Evolutionary conservation across 2,113 vertebrate species (phyloP).

Genomic region (Indicator indicator): DNA sequence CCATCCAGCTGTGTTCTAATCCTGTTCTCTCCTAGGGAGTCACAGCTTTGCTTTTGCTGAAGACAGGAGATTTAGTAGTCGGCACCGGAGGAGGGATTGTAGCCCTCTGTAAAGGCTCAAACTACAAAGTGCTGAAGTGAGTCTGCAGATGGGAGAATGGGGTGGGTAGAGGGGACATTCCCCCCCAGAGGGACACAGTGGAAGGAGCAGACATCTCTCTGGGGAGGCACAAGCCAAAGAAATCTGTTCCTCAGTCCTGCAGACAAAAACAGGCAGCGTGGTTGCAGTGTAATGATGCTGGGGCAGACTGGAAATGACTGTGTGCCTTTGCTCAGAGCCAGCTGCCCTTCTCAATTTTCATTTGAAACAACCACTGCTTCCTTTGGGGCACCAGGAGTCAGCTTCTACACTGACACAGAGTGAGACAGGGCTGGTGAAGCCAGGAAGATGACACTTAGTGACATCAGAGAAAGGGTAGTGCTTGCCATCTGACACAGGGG

Average conservation of each 20-base stretch:
- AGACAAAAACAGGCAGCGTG: background rate
- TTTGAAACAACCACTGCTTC: background rate
- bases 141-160: conserved; percentile 17
- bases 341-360: background rate
- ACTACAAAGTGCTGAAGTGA: conserved; percentile 87
- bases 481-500: background rate
- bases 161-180: background rate
- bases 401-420: background rate
- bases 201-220: background rate
- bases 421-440: background rate
- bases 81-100: conserved; percentile 86
- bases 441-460: background rate
- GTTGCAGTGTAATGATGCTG: background rate
- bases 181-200: background rate
- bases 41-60: conserved; percentile 78
- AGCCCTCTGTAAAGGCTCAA: conserved; percentile 80
- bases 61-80: conserved; percentile 82
- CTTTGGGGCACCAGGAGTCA: background rate
- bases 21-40: conserved; percentile 80
- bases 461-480: background rate
- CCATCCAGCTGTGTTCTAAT: background rate
- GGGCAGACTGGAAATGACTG: background rate
- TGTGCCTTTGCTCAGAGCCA: background rate
- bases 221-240: background rate
- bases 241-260: background rate